Evolutionary conservation across 2,888 invertebrate species (phyloP), one percentile per base, ranked within the genome.

Genomic region (Coelopa pilipes): DNA sequence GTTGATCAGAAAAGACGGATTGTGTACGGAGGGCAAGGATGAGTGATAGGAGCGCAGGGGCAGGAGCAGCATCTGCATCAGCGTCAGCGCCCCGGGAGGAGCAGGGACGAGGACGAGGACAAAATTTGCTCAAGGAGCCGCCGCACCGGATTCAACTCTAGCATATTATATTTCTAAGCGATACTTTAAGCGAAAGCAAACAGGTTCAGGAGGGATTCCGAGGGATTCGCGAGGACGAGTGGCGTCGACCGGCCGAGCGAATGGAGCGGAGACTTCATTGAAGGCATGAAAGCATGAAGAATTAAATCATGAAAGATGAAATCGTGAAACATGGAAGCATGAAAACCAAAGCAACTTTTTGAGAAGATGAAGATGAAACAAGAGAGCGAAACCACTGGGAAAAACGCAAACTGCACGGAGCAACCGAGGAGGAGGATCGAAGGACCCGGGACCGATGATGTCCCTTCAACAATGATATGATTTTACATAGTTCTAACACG

Each of bases 341-440:
- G 19, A 71, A 71, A 71, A 71, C 71, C 71, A 71, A 71, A 71
- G 71, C 65, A 63, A 71, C 45, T 53, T 71, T 63, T 34, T 63
- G 53, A 10, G n/a, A n/a, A 63, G 46, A 66, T 13, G 17, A 53
- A 45, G 45, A 50, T n/a, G n/a, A 46, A 57, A 66, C n/a, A 47
- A 66, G 11, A 62, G 21, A 13, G 24, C n/a, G n/a, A n/a, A n/a
- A n/a, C n/a, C 59, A 59, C 21, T 12, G 4, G 19, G 17, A 3
- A 12, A 59, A 59, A 15, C 53, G 17, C 59, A 19, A 62, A 24
- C 21, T 19, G 10, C 34, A 62, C 24, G 34, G 34, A 34, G 34
- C 2, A 34, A 34, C 34, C 34, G 34, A 34, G 34, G 34, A 34
- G 34, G 34, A 34, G 34, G n/a, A n/a, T n/a, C n/a, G n/a, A n/a